Evolutionary conservation across 2,113 vertebrate species (phyloP).

Genomic region (Oncorhynchus keta): DNA sequence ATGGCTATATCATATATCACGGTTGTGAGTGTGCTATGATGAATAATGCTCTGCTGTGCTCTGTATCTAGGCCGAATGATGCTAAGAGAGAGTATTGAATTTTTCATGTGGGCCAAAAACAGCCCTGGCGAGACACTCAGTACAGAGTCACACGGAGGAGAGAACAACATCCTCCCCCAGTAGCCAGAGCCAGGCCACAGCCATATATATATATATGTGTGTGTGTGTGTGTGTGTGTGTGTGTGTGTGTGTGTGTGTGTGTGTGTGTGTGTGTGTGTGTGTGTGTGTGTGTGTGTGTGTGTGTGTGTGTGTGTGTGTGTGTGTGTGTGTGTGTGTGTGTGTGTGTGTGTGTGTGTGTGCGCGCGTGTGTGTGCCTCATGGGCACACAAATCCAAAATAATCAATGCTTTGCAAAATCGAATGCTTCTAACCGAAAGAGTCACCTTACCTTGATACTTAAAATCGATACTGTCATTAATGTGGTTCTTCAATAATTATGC

Average conservation of each 20-base stretch:
- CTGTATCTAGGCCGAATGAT: slow-evolving; percentile 70
- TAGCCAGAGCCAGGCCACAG: slow-evolving; percentile 14
- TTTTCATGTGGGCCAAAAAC: slow-evolving; percentile 70
- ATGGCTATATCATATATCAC: neutral
- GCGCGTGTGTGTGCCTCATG: neutral
- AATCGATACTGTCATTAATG: no score
- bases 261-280: neutral
- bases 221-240: slow-evolving; percentile 4
- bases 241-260: neutral
- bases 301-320: neutral
- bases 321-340: no score
- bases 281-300: slow-evolving; percentile 7
- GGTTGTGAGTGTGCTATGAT: slow-evolving; percentile 12
- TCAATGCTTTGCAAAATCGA: no score
- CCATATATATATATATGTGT: neutral
- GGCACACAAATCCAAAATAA: no score
- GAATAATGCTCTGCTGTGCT: slow-evolving; percentile 32
- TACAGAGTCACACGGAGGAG: slow-evolving; percentile 51
- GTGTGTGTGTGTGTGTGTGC: slow-evolving; percentile 1
- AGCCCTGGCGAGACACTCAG: slow-evolving; percentile 45
- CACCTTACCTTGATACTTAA: no score
- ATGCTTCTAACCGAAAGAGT: no score
- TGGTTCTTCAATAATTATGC: no score
- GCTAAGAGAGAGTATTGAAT: slow-evolving; percentile 61
- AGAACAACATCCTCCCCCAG: slow-evolving; percentile 44